Evolutionary conservation across 2,113 vertebrate species (phyloP), one percentile per base, ranked within the genome.

Genomic region (Todiramphus saurophagus): DNA sequence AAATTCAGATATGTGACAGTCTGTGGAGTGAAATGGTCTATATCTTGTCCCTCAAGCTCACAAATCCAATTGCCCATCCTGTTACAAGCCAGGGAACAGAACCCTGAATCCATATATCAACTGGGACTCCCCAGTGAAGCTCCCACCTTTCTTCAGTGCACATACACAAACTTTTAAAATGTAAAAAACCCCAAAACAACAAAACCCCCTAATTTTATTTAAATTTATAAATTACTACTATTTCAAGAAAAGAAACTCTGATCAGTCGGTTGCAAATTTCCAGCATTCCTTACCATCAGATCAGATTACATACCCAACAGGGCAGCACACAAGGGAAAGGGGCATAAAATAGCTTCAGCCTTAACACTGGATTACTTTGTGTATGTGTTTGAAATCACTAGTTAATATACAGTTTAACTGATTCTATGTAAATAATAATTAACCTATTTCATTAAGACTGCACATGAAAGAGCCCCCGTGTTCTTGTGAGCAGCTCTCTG

Each of bases 401-500:
- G 39, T 55, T 88, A 68, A 62, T 27, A 78, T 2, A 63, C 18
- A n/a, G 6, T 68, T 78, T 28, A 93, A 60, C 25, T 64, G 66
- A 64, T 78, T 55, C 72, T 66, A 83, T 43, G 53, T 35, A 51
- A 92, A 76, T 80, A 74, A 50, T 75, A 86, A 86, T 74, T 84
- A 89, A 87, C 8, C 74, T 87, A 17, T 67, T 94, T 87, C 76
- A 86, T 67, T 84, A 94, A 56, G 46, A 48, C 41, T 82, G 39
- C 50, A 62, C 10, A 44, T 51, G 39, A 78, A 92, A 79, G 1
- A 88, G 25, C 89, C 3, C 5, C 15, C 1, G 0, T 20, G 62
- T 59, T 92, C 72, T 55, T 81, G 46, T 89, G 30, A 92, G 62
- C 50, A 91, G 50, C 50, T 87, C 62, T 67, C 44, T 1, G 31